These are phyloP conservation scores for Euphydryas editha DNA, from an alignment of 2,888 invertebrate species.

Conservation along the genomic window DNA sequence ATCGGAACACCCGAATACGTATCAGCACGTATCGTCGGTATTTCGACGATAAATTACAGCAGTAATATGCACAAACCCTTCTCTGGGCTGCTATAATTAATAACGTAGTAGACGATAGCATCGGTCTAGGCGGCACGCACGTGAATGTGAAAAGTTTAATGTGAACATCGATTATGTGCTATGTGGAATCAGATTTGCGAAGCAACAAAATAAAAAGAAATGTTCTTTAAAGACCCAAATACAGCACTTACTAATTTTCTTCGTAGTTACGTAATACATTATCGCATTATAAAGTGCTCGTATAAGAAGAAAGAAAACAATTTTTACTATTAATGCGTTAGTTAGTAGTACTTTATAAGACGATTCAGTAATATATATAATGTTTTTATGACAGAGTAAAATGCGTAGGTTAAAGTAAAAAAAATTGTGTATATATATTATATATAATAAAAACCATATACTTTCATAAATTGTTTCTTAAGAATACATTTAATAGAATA, in stretches of 20 bases:
- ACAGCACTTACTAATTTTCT: neutral
- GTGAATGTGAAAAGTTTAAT: slow-evolving; percentile 29
- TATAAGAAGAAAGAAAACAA: too few species aligned
- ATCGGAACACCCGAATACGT: slow-evolving; percentile 67
- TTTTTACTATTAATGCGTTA: too few species aligned
- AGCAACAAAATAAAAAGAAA: slow-evolving; percentile 22
- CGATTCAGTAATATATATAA: too few species aligned
- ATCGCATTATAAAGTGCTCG: too few species aligned
- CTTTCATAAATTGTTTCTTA: too few species aligned
- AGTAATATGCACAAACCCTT: slow-evolving; percentile 74
- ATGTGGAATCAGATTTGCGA: neutral
- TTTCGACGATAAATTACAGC: slow-evolving; percentile 72
- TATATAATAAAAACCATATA: too few species aligned
- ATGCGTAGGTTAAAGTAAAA: too few species aligned
- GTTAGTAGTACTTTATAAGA: too few species aligned
- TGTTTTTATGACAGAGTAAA: too few species aligned
- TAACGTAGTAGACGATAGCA: slow-evolving; percentile 71
- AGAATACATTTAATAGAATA: too few species aligned
- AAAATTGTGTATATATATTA: too few species aligned
- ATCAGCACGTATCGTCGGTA: slow-evolving; percentile 72
- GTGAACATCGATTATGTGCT: slow-evolving; percentile 11
- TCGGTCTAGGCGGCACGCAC: slow-evolving; percentile 48
- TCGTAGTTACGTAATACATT: neutral
- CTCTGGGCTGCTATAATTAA: slow-evolving; percentile 71
- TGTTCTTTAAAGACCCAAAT: too few species aligned